Conservation (phyloP, 2,888 invertebrate species). For the Ennomos fuscantarius region DNA sequence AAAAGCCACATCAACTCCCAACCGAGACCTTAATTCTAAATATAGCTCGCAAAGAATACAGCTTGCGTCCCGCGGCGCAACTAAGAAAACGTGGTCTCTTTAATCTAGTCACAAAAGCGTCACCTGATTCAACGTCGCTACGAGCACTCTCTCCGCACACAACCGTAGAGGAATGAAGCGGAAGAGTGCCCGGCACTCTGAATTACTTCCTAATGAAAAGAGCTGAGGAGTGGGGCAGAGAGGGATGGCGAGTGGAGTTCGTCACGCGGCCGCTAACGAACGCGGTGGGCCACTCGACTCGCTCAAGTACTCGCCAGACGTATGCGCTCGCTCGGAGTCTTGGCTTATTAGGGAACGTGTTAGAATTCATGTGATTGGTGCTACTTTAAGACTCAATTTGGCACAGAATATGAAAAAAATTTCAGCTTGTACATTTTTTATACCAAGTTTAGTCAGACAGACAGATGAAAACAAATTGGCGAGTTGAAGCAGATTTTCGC, state of each 20-base stretch:
- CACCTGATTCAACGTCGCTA: constrained; percentile 78
- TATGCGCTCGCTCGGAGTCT: constrained; percentile 47
- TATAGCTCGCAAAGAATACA: constrained; percentile 70
- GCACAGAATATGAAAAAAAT: neutral
- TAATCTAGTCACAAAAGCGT: constrained; percentile 84
- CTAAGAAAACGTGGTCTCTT: constrained; percentile 80
- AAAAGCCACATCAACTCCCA: constrained; percentile 42
- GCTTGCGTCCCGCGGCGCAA: constrained; percentile 49
- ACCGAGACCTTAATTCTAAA: constrained; percentile 70
- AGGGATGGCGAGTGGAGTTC: constrained; percentile 63
- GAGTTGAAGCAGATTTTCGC: no score
- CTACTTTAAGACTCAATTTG: constrained; percentile 32
- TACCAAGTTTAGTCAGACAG: no score
- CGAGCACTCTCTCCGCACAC: constrained; percentile 73
- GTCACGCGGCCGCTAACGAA: constrained; percentile 82
- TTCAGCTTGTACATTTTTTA: no score
- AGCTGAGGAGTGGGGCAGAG: constrained; percentile 76
- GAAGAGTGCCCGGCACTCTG: constrained; percentile 81
- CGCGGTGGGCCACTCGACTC: constrained; percentile 70
- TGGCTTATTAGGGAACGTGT: constrained; percentile 58
- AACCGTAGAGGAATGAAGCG: constrained; percentile 82
- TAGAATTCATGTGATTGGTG: constrained; percentile 22
- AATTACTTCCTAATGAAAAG: constrained; percentile 85
- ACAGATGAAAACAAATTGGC: no score
- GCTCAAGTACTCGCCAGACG: constrained; percentile 62